Conservation (phyloP, 2,888 invertebrate genomes). For the Cantharis nigra region DNA sequence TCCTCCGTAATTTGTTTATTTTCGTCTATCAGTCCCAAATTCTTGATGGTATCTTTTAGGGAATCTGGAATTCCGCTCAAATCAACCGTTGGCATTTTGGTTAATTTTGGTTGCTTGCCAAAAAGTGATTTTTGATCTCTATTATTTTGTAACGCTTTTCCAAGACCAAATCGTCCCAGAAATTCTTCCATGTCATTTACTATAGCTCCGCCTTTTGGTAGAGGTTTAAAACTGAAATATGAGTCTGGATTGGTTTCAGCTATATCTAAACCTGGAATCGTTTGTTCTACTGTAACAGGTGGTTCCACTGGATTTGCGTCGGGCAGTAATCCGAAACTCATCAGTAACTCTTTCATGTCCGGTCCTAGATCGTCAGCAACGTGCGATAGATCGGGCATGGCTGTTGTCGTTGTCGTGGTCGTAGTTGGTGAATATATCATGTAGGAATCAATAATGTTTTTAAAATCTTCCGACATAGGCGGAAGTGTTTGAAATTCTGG, state of each 20-base stretch:
- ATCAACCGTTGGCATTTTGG: slow-evolving; percentile 43
- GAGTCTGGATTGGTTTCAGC: slow-evolving; percentile 47
- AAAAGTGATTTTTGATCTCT: slow-evolving; percentile 30
- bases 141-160: slow-evolving; percentile 37
- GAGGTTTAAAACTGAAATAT: slow-evolving; percentile 53
- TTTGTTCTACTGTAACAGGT: slow-evolving; percentile 18
- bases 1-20: slow-evolving; percentile 22
- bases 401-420: slow-evolving; percentile 39
- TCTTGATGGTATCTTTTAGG: slow-evolving; percentile 46
- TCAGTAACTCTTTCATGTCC: slow-evolving; percentile 55
- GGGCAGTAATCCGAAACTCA: slow-evolving; percentile 56
- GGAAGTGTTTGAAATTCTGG: background rate
- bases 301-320: slow-evolving; percentile 38
- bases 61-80: slow-evolving; percentile 51
- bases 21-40: slow-evolving; percentile 47
- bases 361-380: slow-evolving; percentile 52
- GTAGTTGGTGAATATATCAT: background rate
- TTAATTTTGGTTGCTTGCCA: slow-evolving; percentile 17
- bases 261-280: slow-evolving; percentile 25
- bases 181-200: slow-evolving; percentile 52
- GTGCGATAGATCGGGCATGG: slow-evolving; percentile 46
- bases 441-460: slow-evolving; percentile 5
- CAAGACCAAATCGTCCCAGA: slow-evolving; percentile 50
- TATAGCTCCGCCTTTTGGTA: slow-evolving; percentile 46
- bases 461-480: background rate